Evolutionary conservation across 1,140 invertebrate genomes (phyloP).

Genomic region (Marisa cornuarietis): DNA sequence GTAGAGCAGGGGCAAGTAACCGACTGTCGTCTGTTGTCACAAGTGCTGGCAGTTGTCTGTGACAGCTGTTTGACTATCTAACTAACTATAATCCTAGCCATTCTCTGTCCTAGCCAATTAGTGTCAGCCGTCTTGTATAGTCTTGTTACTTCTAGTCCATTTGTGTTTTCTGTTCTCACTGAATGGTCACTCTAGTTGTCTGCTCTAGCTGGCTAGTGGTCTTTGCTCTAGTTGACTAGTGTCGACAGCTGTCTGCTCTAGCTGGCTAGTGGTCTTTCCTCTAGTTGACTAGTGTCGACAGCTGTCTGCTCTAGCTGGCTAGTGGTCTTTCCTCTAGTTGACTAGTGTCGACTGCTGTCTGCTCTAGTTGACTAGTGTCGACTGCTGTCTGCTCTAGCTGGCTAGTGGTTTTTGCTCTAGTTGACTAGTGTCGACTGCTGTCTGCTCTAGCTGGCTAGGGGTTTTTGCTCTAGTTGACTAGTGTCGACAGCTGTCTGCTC

Average conservation of each 20-base stretch:
- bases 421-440: neutral
- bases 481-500: neutral
- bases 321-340: neutral
- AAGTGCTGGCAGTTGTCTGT: neutral
- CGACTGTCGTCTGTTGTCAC: neutral
- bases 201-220: neutral
- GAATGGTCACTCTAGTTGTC: no score
- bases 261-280: neutral
- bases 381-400: neutral
- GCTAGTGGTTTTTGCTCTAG: no score
- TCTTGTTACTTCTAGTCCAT: neutral
- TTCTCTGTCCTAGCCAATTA: neutral
- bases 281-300: neutral
- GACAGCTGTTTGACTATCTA: neutral
- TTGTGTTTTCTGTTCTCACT: neutral
- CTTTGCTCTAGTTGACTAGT: neutral
- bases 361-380: neutral
- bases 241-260: neutral
- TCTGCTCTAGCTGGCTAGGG: neutral
- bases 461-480: neutral
- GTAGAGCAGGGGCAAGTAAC: no score
- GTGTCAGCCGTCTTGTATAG: no score
- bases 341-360: neutral
- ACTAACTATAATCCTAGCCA: neutral
- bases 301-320: neutral